Evolutionary conservation across 2,888 invertebrate species (phyloP), one percentile per base, ranked within the genome.

Genomic region (Drosophila histrio): DNA sequence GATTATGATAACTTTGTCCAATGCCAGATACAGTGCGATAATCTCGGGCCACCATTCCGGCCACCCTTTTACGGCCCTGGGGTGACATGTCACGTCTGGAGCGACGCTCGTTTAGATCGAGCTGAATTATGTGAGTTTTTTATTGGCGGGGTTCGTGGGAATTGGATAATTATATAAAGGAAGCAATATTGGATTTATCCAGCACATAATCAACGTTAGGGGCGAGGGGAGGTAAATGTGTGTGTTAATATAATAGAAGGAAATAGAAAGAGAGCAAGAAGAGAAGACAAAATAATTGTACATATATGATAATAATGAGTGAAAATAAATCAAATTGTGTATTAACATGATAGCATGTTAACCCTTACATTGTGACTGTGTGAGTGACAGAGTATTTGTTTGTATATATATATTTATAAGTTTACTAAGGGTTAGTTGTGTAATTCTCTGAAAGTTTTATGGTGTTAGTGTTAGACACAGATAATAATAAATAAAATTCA

Each of bases 61-160:
- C 93, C 59, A 94, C 93, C 83, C 95, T 93, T 88, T 95, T 95
- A 77, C 95, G 93, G 75, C 95, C 95, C 76, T 95, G 95, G 50
- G 96, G 96, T 65, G 96, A 96, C 94, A 96, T 95, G 91, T 97
- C 97, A 87, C 97, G 94, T 85, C 96, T 94, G 80, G 96, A 96
- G 87, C 95, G 94, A 89, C 96, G 94, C 80, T 95, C 94, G 80
- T 94, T 94, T 89, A 92, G 91, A 87, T 95, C 93, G 91, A 93
- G 92, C 88, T 93, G 91, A 86, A 72, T 74, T 52, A 49, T 86
- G 52, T 66, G 65, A 36, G 47, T 72, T 41, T 28, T 34, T 52
- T 22, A 19, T 60, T 53, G 50, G 32, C 50, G 50, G 53, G 41
- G 68, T 41, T 52, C 2, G 13, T 36, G 50, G 58, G 54, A 39